Base-by-base conservation (phyloP, 2,888 invertebrate genomes). In the Bhutanitis thaidina region DNA sequence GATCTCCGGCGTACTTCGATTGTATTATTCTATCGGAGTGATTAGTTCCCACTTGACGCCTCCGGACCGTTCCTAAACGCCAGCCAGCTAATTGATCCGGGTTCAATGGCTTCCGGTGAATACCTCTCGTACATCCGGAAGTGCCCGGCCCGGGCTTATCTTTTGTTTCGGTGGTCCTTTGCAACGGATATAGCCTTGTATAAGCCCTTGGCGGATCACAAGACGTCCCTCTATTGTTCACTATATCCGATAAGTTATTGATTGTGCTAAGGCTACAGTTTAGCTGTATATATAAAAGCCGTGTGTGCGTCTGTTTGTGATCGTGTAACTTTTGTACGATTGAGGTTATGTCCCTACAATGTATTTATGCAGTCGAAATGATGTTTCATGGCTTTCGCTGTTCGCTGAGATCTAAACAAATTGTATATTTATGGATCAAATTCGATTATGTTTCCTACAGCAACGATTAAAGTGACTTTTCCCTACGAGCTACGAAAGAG, bases 401-500 rank as follows among this genome's bases (percentile, higher is more conserved):
- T n/a, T n/a, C n/a, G n/a, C n/a, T n/a, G n/a, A n/a, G n/a, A n/a
- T n/a, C n/a, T n/a, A n/a, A n/a, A n/a, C n/a, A n/a, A n/a, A n/a
- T n/a, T n/a, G n/a, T n/a, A n/a, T n/a, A n/a, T n/a, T n/a, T n/a
- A n/a, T n/a, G n/a, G n/a, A n/a, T n/a, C n/a, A n/a, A n/a, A n/a
- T n/a, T n/a, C n/a, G n/a, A n/a, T n/a, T n/a, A n/a, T n/a, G n/a
- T n/a, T n/a, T n/a, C n/a, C n/a, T 27, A 7, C 39, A 80, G 80
- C 74, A 0, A 74, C 74, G 0, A 61, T 77, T 3, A 54, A 65
- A 35, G 60, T 74, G 5, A 55, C 61, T 0, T 80, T 67, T 39
- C 77, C 79, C 0, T 77, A 59, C 52, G 56, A 47, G 9, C 54
- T 80, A 29, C 57, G 50, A 25, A 65, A 60, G 58, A 68, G 61